A percentile compares a stretch with the other conserved stretches of the same genome.
Evolutionary conservation across 2,797 vertebrate genomes (phyloP).

Genomic region (Acanthornis magna): DNA sequence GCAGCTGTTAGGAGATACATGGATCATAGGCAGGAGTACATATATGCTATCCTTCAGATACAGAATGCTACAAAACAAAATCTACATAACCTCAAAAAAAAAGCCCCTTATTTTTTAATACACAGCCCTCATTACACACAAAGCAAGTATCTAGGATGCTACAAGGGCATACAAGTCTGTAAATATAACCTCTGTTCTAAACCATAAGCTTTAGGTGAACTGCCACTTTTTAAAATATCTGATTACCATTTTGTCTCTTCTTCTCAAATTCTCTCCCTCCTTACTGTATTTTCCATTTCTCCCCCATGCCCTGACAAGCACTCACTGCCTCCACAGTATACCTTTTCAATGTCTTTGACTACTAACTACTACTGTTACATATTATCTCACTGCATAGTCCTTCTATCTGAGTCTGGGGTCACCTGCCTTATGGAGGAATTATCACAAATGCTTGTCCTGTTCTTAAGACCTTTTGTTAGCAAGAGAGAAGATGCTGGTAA

Average conservation of each 20-base stretch:
- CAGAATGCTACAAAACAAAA: not conserved
- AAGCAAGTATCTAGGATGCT: not conserved
- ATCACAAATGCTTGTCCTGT: rapidly evolving
- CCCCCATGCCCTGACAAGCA: not conserved
- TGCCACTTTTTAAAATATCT: not conserved
- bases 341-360: not conserved
- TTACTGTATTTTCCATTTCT: not conserved
- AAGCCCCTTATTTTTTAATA: not conserved
- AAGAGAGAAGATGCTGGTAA: not conserved
- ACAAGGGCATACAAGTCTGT: not conserved
- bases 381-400: not conserved
- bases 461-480: not conserved
- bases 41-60: not conserved
- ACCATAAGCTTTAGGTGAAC: not conserved
- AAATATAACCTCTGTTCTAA: not conserved
- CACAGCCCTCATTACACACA: not conserved
- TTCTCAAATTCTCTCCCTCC: not conserved
- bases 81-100: not conserved
- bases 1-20: not conserved
- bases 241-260: not conserved
- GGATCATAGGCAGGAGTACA: not conserved
- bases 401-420: not conserved
- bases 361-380: not conserved
- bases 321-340: not conserved
- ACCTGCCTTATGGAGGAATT: not conserved